Conservation (phyloP, 2,888 invertebrate species). For the Zaprionus lineosus region DNA sequence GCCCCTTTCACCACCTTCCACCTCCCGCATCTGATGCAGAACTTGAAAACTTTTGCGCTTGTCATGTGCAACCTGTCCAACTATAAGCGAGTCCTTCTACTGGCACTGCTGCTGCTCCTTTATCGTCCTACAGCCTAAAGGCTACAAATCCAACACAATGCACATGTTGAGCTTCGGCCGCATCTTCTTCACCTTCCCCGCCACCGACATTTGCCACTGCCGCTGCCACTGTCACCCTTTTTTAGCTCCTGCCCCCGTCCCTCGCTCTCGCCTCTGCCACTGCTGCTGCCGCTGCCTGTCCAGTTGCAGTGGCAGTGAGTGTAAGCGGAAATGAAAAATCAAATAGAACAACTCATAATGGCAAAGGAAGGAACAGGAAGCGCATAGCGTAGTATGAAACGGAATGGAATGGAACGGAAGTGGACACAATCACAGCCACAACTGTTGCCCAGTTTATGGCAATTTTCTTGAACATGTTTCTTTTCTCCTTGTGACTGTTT, state of each 20-base stretch:
- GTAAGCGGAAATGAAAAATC: slow-evolving; percentile 69
- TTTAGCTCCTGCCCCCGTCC: too few species aligned
- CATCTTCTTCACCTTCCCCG: background rate
- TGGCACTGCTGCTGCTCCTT: slow-evolving; percentile 18
- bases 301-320: slow-evolving; percentile 25
- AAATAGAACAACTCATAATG: slow-evolving; percentile 69
- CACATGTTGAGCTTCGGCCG: slow-evolving; percentile 51
- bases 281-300: background rate
- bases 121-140: slow-evolving; percentile 58
- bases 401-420: slow-evolving; percentile 8
- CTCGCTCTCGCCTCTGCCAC: too few species aligned
- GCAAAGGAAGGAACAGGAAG: slow-evolving; percentile 10
- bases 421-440: slow-evolving; percentile 6
- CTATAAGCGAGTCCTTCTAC: slow-evolving; percentile 48
- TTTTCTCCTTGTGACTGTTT: slow-evolving; percentile 15
- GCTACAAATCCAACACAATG: slow-evolving; percentile 70
- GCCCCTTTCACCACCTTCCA: background rate
- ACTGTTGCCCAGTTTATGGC: slow-evolving; percentile 31
- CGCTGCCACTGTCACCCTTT: background rate
- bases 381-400: background rate
- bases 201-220: background rate
- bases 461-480: slow-evolving; percentile 48
- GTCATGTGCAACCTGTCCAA: slow-evolving; percentile 74
- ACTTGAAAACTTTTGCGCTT: slow-evolving; percentile 69
- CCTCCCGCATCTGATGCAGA: slow-evolving; percentile 28